phyloP scores from a whole-genome alignment of 2,888 invertebrate species.

The Callyntrura guangdongensis region DNA sequence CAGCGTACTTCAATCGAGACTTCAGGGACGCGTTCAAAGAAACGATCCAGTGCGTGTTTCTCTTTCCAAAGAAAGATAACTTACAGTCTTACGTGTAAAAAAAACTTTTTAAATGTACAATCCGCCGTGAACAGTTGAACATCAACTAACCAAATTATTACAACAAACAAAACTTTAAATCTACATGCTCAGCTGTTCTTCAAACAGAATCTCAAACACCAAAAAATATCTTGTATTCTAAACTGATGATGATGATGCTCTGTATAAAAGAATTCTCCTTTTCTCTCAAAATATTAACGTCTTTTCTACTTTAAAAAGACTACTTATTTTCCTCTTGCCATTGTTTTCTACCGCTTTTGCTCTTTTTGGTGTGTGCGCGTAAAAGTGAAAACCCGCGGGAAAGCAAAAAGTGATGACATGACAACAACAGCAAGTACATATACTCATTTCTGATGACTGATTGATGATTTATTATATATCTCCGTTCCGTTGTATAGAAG shows the following conservation, averaged over 20 bases:
- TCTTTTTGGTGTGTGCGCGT: too few relatives aligned
- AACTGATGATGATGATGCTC: constrained; percentile 25
- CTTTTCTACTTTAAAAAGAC: too few relatives aligned
- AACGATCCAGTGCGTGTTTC: constrained; percentile 95
- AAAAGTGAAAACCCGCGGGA: too few relatives aligned
- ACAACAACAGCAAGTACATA: background rate
- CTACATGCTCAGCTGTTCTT: constrained; percentile 42
- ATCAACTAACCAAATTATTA: too few relatives aligned
- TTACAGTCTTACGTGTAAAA: constrained; percentile 84
- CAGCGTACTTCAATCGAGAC: constrained; percentile 98
- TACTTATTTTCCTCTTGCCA: too few relatives aligned
- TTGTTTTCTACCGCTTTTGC: too few relatives aligned
- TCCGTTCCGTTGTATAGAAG: too few relatives aligned
- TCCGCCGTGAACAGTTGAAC: background rate
- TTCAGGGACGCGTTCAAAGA: constrained; percentile 99
- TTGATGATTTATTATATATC: too few relatives aligned
- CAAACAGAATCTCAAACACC: too few relatives aligned
- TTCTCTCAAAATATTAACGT: constrained; percentile 4
- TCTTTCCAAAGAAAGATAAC: constrained; percentile 84
- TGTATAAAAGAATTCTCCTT: too few relatives aligned
- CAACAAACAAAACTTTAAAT: constrained; percentile 8
- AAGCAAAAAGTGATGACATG: background rate
- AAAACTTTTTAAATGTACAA: background rate
- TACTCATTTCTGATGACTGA: constrained; percentile 1
- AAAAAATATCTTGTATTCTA: constrained; percentile 5